Conservation (phyloP, 2,113 vertebrate genomes). For the Nothoprocta pentlandii region DNA sequence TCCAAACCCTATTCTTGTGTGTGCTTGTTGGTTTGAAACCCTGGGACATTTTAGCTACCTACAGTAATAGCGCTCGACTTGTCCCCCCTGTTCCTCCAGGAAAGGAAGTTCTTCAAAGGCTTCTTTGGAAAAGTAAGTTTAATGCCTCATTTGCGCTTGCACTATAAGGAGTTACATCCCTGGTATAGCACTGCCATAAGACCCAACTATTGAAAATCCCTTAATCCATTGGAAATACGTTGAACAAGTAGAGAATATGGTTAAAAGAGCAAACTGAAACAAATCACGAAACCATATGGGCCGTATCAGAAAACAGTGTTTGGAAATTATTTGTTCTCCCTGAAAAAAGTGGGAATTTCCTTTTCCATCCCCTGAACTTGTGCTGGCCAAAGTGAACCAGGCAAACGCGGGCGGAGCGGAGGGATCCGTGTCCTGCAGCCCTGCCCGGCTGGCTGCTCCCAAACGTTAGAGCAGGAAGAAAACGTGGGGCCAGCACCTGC, state of each 20-base stretch:
- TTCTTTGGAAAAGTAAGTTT: slow-evolving; percentile 99
- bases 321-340: background rate
- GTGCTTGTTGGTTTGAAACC: slow-evolving; percentile 83
- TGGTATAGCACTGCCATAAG: slow-evolving; percentile 75
- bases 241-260: background rate
- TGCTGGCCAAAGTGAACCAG: background rate
- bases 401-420: background rate
- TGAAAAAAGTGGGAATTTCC: background rate
- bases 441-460: background rate
- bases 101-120: slow-evolving; percentile 99
- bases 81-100: slow-evolving; percentile 97
- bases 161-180: slow-evolving; percentile 89
- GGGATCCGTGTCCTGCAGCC: background rate
- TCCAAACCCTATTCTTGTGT: slow-evolving; percentile 76
- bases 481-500: background rate
- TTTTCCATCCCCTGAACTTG: slow-evolving; percentile 10
- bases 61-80: slow-evolving; percentile 97
- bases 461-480: background rate
- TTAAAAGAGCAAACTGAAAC: background rate
- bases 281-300: background rate
- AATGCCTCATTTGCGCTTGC: slow-evolving; percentile 81
- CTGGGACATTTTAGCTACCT: slow-evolving; percentile 84
- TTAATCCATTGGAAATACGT: background rate
- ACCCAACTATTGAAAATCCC: background rate
- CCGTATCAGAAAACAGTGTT: background rate